Base-by-base conservation (phyloP, 2,797 vertebrate genomes). In the Pseudochromis fuscus region DNA sequence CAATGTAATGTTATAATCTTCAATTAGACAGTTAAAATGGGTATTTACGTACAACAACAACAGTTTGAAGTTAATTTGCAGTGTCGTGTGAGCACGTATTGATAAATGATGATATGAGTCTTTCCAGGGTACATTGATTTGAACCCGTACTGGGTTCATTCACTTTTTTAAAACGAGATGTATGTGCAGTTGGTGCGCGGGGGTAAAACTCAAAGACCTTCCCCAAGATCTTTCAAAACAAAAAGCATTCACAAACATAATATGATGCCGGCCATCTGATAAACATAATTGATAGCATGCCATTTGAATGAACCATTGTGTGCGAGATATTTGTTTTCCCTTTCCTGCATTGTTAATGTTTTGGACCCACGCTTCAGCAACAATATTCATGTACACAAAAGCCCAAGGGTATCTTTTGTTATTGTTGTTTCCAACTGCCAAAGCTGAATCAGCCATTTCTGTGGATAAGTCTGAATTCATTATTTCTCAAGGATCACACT, bases 361-460 rank as follows among this genome's bases (percentile, higher is more conserved):
- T 86, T 71, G 69, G 71, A 82, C 68, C 70, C 25, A 16, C 25
- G 73, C 82, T 84, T 73, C 74, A 63, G 69, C 58, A 73, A 82
- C 77, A 81, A 62, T 86, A 62, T 72, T 67, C 65, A 83, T 84
- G 51, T 58, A 78, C 69, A 87, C 87, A 89, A 89, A 90, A 83
- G 81, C 87, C 84, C 87, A 87, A 91, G 88, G 88, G 83, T 87
- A 74, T 88, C 59, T 87, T 91, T 91, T 92, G 79, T 89, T 85
- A 67, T 69, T 80, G 74, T 79, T 72, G 67, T 75, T 72, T 81
- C 48, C 53, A 78, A 79, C 74, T 87, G 87, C 69, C 75, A 64
- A 67, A 63, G 82, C 86, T 84, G 80, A 90, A 85, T 88, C 86
- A 87, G 86, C 81, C 58, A 24, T 82, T 91, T 86, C 42, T 75